These are phyloP conservation scores for Prenolepis imparis DNA, from an alignment of 2,888 invertebrate species.

Conservation along the genomic window DNA sequence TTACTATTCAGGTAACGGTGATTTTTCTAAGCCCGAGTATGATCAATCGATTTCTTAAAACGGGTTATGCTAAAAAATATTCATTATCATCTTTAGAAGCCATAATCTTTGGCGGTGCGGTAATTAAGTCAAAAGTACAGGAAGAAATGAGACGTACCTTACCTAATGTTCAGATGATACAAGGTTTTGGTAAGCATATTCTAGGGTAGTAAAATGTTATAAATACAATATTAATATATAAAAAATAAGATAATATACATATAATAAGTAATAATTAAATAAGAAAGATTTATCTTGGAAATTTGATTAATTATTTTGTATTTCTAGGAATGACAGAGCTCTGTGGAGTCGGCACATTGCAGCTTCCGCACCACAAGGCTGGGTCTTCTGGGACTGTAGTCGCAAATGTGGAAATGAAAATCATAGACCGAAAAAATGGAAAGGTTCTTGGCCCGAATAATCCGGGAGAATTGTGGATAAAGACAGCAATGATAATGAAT, in stretches of 20 bases:
- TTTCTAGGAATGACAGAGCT: slow-evolving; percentile 79
- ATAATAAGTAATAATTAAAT: too few species aligned
- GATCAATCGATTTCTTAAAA: slow-evolving; percentile 69
- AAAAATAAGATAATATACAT: too few species aligned
- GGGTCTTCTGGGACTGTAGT: slow-evolving; percentile 76
- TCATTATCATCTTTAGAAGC: slow-evolving; percentile 67
- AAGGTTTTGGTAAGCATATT: slow-evolving; percentile 71
- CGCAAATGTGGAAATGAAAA: slow-evolving; percentile 73
- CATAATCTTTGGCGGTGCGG: slow-evolving; percentile 69
- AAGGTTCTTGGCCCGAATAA: slow-evolving; percentile 75
- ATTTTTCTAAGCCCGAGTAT: slow-evolving; percentile 71
- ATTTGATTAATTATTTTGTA: not conserved
- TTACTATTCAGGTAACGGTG: slow-evolving; percentile 57
- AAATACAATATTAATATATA: not conserved
- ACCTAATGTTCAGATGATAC: slow-evolving; percentile 53
- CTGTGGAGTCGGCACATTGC: slow-evolving; percentile 62
- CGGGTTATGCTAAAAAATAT: slow-evolving; percentile 59
- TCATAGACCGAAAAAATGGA: slow-evolving; percentile 71
- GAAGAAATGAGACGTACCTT: slow-evolving; percentile 57
- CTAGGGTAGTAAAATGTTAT: not conserved
- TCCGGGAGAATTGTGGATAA: slow-evolving; percentile 72
- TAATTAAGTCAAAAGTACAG: slow-evolving; percentile 63
- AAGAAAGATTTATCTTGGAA: not conserved
- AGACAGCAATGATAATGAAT: slow-evolving; percentile 84
- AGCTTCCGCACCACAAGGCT: slow-evolving; percentile 54